Conservation (phyloP, 2,797 vertebrate species). For the Steatocranus sp. region DNA sequence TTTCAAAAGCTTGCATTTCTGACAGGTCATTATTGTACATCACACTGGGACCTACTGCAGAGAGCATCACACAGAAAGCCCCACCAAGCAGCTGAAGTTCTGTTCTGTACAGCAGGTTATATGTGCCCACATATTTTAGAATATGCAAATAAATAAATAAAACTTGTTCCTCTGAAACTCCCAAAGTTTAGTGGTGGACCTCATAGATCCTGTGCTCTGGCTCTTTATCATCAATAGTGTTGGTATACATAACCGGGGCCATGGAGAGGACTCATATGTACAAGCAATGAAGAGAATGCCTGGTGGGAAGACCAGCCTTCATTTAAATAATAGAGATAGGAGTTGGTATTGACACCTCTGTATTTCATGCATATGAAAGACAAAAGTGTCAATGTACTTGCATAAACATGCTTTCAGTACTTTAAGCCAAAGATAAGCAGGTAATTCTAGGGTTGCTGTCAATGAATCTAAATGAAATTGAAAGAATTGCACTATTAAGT, state of each 20-base stretch:
- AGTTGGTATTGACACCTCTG: background rate
- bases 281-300: background rate
- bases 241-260: background rate
- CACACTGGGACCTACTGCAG: slow-evolving; percentile 73
- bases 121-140: background rate
- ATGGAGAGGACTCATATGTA: slow-evolving; percentile 7
- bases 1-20: slow-evolving; percentile 75
- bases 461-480: background rate
- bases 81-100: background rate
- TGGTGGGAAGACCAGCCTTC: background rate
- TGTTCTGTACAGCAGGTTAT: background rate
- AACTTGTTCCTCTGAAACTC: slow-evolving; percentile 8
- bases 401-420: background rate
- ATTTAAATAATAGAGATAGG: slow-evolving; percentile 4
- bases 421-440: background rate
- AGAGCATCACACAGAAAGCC: slow-evolving; percentile 19
- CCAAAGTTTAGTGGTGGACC: background rate
- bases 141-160: background rate
- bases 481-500: background rate
- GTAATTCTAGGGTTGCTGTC: background rate
- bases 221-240: slow-evolving; percentile 42
- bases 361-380: background rate
- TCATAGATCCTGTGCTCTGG: slow-evolving; percentile 11
- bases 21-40: slow-evolving; percentile 85
- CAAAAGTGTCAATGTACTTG: background rate